A percentile compares a stretch with the other conserved stretches of the same genome.
These are phyloP conservation scores for Odontocolon sp. DNA, from an alignment of 2,888 invertebrate species.

Conservation along the genomic window DNA sequence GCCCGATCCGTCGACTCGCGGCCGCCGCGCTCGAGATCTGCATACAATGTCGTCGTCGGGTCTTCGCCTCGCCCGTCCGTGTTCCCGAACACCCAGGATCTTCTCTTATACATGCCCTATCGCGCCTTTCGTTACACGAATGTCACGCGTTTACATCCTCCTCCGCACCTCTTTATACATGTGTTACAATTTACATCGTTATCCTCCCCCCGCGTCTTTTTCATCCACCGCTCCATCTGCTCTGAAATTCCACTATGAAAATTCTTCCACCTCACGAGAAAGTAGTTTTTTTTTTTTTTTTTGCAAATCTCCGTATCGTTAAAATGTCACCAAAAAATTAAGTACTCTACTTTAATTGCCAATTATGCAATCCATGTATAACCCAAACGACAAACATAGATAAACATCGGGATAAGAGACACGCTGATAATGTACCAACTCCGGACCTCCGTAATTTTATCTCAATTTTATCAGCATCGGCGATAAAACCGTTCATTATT, in stretches of 20 bases:
- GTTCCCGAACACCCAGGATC: conserved; percentile 23
- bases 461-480: background rate
- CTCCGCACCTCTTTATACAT: conserved; percentile 20
- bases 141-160: conserved; percentile 49
- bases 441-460: background rate
- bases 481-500: background rate
- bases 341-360: too few relatives aligned
- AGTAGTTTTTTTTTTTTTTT: too few relatives aligned
- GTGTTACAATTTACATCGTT: conserved; percentile 31
- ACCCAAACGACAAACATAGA: too few relatives aligned
- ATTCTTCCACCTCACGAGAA: too few relatives aligned
- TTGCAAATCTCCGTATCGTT: background rate
- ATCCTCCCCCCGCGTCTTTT: background rate
- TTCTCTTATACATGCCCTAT: conserved; percentile 32
- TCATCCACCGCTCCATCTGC: too few relatives aligned
- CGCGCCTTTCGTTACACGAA: conserved; percentile 48
- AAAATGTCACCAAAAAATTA: too few relatives aligned
- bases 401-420: background rate
- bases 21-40: conserved; percentile 63
- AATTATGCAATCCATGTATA: too few relatives aligned
- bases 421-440: background rate
- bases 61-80: conserved; percentile 11
- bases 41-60: conserved; percentile 68
- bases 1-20: conserved; percentile 63
- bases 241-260: background rate